Evolutionary conservation across 2,797 vertebrate species (phyloP).

Genomic region (Clarias platycephalus): DNA sequence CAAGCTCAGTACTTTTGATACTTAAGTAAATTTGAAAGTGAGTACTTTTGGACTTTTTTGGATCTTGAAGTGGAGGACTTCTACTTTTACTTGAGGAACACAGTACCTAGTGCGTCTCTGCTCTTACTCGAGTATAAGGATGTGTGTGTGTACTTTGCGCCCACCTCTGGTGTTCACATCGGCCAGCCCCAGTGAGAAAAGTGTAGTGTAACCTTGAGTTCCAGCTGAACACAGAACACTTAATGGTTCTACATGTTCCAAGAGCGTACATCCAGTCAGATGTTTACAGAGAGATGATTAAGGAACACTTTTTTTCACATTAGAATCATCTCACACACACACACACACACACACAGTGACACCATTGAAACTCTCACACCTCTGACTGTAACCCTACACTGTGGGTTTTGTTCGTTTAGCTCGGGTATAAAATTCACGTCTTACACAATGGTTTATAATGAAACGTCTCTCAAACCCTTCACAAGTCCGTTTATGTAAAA

Average conservation of each 20-base stretch:
- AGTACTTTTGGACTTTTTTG: too few relatives aligned
- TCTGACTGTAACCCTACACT: neutral
- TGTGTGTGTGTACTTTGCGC: too few relatives aligned
- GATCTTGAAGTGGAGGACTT: too few relatives aligned
- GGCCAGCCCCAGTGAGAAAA: neutral
- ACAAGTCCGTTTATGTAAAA: too few relatives aligned
- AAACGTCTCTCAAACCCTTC: neutral
- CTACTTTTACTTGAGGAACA: too few relatives aligned
- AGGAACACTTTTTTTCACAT: neutral
- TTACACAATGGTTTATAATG: neutral
- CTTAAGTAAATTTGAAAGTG: too few relatives aligned
- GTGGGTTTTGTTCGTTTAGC: neutral
- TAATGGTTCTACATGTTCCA: neutral
- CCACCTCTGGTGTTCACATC: neutral
- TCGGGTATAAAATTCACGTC: neutral
- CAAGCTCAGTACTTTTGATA: too few relatives aligned
- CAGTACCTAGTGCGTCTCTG: too few relatives aligned
- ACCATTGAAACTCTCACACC: neutral
- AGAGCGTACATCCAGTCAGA: neutral
- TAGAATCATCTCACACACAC: neutral
- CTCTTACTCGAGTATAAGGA: too few relatives aligned
- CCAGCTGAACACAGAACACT: neutral
- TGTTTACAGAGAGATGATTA: neutral
- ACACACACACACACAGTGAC: neutral
- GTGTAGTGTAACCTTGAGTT: neutral